phyloP scores from a whole-genome alignment of 1,140 invertebrate genomes.

The Drosophila saltans region DNA sequence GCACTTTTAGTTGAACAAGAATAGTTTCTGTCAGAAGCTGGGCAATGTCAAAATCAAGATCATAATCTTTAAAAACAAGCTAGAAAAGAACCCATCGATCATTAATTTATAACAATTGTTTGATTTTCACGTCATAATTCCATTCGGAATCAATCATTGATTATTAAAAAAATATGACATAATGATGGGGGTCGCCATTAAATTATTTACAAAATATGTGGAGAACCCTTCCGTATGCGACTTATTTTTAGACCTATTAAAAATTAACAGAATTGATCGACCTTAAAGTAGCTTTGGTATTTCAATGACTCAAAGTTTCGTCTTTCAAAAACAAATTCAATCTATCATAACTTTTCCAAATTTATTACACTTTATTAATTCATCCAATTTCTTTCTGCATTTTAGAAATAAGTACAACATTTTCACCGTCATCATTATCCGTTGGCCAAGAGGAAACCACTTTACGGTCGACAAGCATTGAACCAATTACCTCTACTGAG shows the following conservation, averaged over 20 bases:
- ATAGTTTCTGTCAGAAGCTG: neutral
- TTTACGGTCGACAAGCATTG: conserved; percentile 71
- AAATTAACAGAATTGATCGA: neutral
- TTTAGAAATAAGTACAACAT: conserved; percentile 46
- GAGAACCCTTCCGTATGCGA: neutral
- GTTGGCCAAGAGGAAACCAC: conserved; percentile 36
- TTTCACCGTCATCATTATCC: neutral
- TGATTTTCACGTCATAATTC: neutral
- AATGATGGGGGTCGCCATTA: neutral
- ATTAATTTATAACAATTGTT: conserved; percentile 7
- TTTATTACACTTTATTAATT: neutral
- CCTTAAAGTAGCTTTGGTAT: neutral
- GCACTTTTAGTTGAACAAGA: neutral
- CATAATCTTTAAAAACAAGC: neutral
- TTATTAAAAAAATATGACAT: conserved; percentile 12
- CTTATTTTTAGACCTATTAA: neutral
- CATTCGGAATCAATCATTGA: neutral
- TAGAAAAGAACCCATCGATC: conserved; percentile 5
- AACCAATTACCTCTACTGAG: conserved; percentile 77
- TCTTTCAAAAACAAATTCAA: neutral
- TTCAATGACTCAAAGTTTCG: neutral
- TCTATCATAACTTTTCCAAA: too few species aligned
- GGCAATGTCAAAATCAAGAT: conserved; percentile 14
- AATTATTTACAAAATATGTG: neutral
- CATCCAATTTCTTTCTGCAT: neutral